Base-by-base conservation (phyloP, 2,888 invertebrate species). In the Noctua comes region DNA sequence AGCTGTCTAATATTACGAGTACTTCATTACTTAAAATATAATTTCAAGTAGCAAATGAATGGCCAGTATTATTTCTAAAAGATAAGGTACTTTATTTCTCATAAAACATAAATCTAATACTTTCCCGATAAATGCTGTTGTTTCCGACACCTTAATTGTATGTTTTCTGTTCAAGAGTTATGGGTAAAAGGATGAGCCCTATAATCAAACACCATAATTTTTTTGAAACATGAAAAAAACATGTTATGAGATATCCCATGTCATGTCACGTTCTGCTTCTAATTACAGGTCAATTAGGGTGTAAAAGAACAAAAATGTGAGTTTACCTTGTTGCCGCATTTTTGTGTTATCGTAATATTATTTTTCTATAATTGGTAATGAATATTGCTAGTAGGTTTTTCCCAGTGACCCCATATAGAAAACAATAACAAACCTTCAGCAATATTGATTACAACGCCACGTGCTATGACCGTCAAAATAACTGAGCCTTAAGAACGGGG, bases 321-420 rank as follows among this genome's bases (percentile, higher is more conserved):
- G 51, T 46, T 54, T 36, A 36, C 36, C 36, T 36, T 36, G 36
- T 46, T 48, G 51, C 21, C 1, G 7, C 24, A 48, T 64, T 71
- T 66, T 31, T 71, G 51, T 80, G 66, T 27, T 65, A 48, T 65
- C 21, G 10, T n/a, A 31, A 59, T 24, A 5, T 4, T 21, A 27
- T 16, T 36, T 65, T 24, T 77, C 54, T 16, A 27, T 66, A 43
- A 76, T 79, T 80, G 36, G 66, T 70, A 84, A 84, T 16, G 16
- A 66, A 66, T 79, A 46, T 59, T 6, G 16, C 48, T 40, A 66
- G 10, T n/a, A 5, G 7, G 13, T 36, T 54, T n/a, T 71, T 31
- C 24, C n/a, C 1, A 31, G 0, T 48, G 16, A 40, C 2, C 1
- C 16, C 16, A 1, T 18, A 10, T 0, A 21, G 1, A 4, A 75